Percentiles rank a stretch among this genome's conserved stretches.
Conservation (phyloP, 2,888 invertebrate genomes). For the Eupithecia dodoneata region DNA sequence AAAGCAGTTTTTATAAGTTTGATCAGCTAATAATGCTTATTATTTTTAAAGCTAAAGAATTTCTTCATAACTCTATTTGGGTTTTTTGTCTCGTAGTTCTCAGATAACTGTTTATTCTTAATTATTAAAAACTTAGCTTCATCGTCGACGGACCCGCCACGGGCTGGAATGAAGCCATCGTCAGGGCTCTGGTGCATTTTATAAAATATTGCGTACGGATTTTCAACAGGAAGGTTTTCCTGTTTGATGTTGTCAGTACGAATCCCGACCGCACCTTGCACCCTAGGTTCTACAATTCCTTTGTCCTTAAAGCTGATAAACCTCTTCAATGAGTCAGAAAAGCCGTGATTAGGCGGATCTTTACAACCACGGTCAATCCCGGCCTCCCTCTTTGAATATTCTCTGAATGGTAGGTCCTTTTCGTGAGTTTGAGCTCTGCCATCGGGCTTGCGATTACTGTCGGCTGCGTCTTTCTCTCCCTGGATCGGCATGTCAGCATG, state of each 20-base stretch:
- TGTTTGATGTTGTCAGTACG: constrained; percentile 50
- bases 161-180: constrained; percentile 19
- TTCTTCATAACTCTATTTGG: constrained; percentile 39
- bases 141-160: constrained; percentile 22
- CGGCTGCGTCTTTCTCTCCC: not conserved
- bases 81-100: constrained; percentile 15
- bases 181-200: constrained; percentile 58
- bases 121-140: constrained; percentile 24
- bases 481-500: not conserved
- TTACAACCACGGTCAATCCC: not conserved
- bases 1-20: not conserved
- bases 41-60: constrained; percentile 16
- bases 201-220: constrained; percentile 67
- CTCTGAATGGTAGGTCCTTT: not conserved
- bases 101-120: constrained; percentile 25
- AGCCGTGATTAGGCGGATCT: constrained; percentile 43
- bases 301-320: constrained; percentile 54
- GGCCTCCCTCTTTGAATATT: not conserved
- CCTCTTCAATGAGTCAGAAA: constrained; percentile 52
- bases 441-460: constrained; percentile 38
- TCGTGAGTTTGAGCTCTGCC: not conserved
- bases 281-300: constrained; percentile 39
- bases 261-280: constrained; percentile 45
- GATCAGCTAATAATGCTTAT: not conserved
- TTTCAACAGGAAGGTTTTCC: constrained; percentile 39